Percentiles rank a stretch among this genome's conserved stretches.
These are phyloP conservation scores for Prionchulus punctatus DNA, from an alignment of 2,888 invertebrate species.

Conservation along the genomic window DNA sequence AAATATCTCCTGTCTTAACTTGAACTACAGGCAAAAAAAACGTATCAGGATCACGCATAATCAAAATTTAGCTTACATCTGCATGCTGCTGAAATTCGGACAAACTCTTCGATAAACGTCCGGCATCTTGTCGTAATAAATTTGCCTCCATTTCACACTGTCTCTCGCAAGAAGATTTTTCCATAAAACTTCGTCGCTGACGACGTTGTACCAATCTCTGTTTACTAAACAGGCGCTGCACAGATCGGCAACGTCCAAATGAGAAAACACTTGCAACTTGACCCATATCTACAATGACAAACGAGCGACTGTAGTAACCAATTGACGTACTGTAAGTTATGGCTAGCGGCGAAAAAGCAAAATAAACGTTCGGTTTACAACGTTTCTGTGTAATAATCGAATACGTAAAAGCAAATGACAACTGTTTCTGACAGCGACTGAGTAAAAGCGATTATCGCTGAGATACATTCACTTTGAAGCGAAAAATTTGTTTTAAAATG, in stretches of 20 bases:
- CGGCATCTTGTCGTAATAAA: slow-evolving; percentile 9
- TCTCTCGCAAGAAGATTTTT: neutral
- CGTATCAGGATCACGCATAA: too few relatives aligned
- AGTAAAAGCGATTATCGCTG: too few relatives aligned
- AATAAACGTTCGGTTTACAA: neutral
- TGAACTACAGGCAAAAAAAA: slow-evolving; percentile 6
- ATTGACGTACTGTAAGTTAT: neutral
- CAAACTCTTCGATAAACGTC: slow-evolving; percentile 7
- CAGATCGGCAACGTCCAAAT: neutral
- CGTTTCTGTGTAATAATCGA: neutral
- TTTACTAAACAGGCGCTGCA: slow-evolving; percentile 2
- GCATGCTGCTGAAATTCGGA: slow-evolving; percentile 1
- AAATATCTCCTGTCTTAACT: neutral
- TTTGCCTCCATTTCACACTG: neutral
- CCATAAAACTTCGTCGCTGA: slow-evolving; percentile 10
- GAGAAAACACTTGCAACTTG: slow-evolving; percentile 1
- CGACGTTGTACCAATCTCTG: neutral
- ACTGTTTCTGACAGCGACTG: too few relatives aligned
- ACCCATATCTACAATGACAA: neutral
- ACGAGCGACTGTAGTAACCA: neutral
- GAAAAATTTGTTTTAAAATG: too few relatives aligned
- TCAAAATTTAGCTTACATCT: slow-evolving; percentile 5
- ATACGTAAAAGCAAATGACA: too few relatives aligned
- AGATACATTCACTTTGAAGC: too few relatives aligned
- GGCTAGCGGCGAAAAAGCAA: neutral